Conservation (phyloP, 2,888 invertebrate genomes). For the Carabus problematicus region DNA sequence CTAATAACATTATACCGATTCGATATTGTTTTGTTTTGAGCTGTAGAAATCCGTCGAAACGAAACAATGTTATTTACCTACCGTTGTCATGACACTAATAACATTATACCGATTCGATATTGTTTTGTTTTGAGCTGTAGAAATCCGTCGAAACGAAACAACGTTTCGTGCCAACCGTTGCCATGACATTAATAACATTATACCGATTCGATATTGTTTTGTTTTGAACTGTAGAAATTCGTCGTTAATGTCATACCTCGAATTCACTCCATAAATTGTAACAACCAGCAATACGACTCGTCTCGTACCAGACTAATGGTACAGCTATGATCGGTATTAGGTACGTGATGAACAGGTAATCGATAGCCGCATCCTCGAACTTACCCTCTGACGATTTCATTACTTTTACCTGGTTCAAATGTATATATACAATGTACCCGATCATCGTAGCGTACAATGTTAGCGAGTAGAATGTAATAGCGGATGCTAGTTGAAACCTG, state of each 20-base stretch:
- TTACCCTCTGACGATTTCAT: slow-evolving; percentile 58
- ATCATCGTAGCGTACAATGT: slow-evolving; percentile 61
- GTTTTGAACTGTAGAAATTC: too few relatives aligned
- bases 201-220: too few relatives aligned
- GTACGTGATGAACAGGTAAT: slow-evolving; percentile 77
- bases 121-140: too few relatives aligned
- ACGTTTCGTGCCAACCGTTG: too few relatives aligned
- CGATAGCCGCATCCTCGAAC: slow-evolving; percentile 78
- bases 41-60: too few relatives aligned
- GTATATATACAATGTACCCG: slow-evolving; percentile 67
- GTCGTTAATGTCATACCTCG: slow-evolving; percentile 61
- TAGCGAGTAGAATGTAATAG: slow-evolving; percentile 67
- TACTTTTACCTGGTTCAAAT: slow-evolving; percentile 68
- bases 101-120: too few relatives aligned
- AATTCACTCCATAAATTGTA: slow-evolving; percentile 73
- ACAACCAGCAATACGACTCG: slow-evolving; percentile 67
- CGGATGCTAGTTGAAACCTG: slow-evolving; percentile 57
- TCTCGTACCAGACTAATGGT: slow-evolving; percentile 73
- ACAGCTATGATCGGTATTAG: slow-evolving; percentile 70
- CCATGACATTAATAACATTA: too few relatives aligned
- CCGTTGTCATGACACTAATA: too few relatives aligned
- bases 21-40: too few relatives aligned
- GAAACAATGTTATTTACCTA: too few relatives aligned
- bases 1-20: too few relatives aligned
- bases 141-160: too few relatives aligned